Evolutionary conservation across 2,888 invertebrate genomes (phyloP), one percentile per base, ranked within the genome.

Genomic region (Ferdinandea cuprea): DNA sequence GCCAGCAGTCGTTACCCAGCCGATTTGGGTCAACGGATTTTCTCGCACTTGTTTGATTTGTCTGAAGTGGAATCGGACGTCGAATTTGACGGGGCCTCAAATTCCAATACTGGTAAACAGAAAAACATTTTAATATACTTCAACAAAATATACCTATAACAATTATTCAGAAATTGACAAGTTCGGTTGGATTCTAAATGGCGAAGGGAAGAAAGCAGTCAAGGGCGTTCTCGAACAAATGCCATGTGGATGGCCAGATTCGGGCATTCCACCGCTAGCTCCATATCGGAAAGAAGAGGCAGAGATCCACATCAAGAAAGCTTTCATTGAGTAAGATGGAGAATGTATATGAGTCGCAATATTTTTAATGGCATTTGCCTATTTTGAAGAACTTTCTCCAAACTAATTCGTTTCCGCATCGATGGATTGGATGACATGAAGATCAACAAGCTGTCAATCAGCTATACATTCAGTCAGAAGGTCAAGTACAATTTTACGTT

Each of bases 321-420:
- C 37, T 17, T 8, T 63, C 3, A 3, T 80, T 17, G 44, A 74
- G 80, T 80, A 44, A 65, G 80, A 11, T n/a, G n/a, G n/a, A 25
- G 25, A 25, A 25, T 2, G 25, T 25, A 25, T 25, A 56, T 35
- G 15, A n/a, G n/a, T 46, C 46, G 8, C n/a, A 35, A 35, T 11
- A 8, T 35, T 35, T 35, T n/a, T n/a, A n/a, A n/a, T n/a, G n/a
- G 13, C 42, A 3, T 28, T 6, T 17, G 15, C n/a, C 2, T 44
- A 17, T 56, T 30, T 37, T 9, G 2, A 2, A 88, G 89, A 2
- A 17, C 87, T 2, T 6, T 88, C 21, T 0, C 86, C 8, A 86
- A 89, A 76, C 85, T 89, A 19, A 56, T 88, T 17, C 89, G 88
- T 30, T 89, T 90, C 80, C 89, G 88, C n/a, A 87, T 89, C 21